Conservation (phyloP, 2,797 vertebrate genomes). For the Pangasius krempfi region DNA sequence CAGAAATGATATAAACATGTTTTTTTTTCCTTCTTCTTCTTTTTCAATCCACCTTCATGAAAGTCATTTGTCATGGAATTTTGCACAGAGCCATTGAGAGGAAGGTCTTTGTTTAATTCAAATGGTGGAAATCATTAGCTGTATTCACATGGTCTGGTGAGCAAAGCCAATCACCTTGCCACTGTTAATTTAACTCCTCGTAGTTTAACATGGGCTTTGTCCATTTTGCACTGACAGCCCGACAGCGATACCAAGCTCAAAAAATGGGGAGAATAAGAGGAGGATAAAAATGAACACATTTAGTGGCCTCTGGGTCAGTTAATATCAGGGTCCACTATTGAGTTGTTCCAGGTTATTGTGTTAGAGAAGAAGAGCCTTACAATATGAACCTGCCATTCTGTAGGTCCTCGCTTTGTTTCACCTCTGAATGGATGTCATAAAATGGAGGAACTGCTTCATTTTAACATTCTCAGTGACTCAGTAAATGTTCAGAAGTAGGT, state of each 20-base stretch:
- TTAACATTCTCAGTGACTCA: not conserved
- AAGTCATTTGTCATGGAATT: constrained; percentile 34
- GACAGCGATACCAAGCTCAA: constrained; percentile 40
- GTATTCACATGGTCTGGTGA: constrained; percentile 45
- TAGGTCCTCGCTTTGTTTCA: not conserved
- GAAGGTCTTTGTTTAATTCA: constrained; percentile 52
- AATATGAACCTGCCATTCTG: constrained; percentile 21
- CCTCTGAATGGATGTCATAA: constrained; percentile 3
- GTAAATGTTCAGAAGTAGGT: not conserved
- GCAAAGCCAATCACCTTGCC: constrained; percentile 54
- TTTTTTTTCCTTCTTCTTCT: not conserved
- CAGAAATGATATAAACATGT: constrained; percentile 17
- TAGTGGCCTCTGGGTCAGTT: constrained; percentile 52
- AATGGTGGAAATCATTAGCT: constrained; percentile 38
- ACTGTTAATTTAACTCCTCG: constrained; percentile 47
- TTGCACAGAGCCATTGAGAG: constrained; percentile 19
- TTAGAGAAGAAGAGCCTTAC: constrained; percentile 8
- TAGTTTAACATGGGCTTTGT: constrained; percentile 46
- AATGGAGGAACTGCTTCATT: constrained; percentile 14
- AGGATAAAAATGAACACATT: constrained; percentile 43
- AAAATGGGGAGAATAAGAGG: constrained; percentile 27
- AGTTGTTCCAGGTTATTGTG: constrained; percentile 23
- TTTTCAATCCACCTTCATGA: constrained; percentile 36
- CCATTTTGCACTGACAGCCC: constrained; percentile 31
- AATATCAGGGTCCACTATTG: constrained; percentile 39